Evolutionary conservation across 2,113 vertebrate genomes (phyloP).

Genomic region (Zosterops pallidus): DNA sequence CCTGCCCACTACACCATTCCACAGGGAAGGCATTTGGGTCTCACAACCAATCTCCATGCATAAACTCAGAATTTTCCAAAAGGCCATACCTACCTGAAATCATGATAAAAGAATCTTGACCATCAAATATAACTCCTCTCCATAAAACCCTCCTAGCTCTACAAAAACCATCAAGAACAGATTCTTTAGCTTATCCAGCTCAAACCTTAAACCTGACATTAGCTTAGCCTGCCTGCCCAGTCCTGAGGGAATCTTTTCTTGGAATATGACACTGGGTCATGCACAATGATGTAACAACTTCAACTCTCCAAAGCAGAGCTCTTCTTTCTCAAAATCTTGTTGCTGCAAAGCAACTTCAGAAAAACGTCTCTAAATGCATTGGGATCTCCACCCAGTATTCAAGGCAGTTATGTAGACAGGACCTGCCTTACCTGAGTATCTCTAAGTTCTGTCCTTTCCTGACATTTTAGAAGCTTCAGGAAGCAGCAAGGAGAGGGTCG

Average conservation of each 20-base stretch:
- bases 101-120: neutral
- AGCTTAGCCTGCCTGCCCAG: neutral
- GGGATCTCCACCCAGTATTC: neutral
- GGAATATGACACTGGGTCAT: neutral
- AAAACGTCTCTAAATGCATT: neutral
- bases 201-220: neutral
- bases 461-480: neutral
- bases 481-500: neutral
- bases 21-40: neutral
- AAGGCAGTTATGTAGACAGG: neutral
- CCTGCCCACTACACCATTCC: neutral
- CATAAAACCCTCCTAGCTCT: neutral
- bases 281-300: neutral
- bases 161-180: neutral
- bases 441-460: neutral
- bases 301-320: neutral
- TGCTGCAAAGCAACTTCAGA: neutral
- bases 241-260: neutral
- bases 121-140: neutral
- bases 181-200: neutral
- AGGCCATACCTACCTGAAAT: neutral
- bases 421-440: neutral
- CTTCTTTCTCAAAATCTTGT: neutral
- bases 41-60: neutral
- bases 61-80: neutral